Percentiles rank a stretch among this genome's conserved stretches.
phyloP scores from a whole-genome alignment of 1,140 invertebrate genomes.

The Platyscapa corneri region DNA sequence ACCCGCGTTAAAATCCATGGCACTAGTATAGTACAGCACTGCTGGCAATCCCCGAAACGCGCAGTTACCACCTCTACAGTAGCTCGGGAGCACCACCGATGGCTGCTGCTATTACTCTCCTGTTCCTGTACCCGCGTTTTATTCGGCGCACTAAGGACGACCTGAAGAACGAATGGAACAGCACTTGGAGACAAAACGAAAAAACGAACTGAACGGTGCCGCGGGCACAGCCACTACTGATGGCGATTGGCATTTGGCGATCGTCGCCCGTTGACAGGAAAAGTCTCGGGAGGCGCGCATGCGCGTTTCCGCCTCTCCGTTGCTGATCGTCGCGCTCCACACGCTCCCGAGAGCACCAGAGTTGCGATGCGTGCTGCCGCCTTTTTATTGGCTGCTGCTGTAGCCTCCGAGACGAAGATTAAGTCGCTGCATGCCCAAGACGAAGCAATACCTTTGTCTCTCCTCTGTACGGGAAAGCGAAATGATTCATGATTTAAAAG shows the following conservation, averaged over 20 bases:
- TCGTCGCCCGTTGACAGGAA: conserved; percentile 37
- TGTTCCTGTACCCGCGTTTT: background rate
- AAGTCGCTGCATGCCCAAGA: no score
- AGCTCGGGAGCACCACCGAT: no score
- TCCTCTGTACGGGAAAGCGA: no score
- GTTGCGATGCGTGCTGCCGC: background rate
- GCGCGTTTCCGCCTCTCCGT: background rate
- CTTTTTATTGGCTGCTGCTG: background rate
- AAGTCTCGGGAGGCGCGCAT: conserved; percentile 13
- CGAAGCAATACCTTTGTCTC: no score
- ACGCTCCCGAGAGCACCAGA: background rate
- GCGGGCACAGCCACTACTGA: conserved; percentile 50
- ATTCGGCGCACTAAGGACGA: background rate
- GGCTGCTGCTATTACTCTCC: no score
- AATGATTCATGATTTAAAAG: no score
- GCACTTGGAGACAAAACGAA: background rate
- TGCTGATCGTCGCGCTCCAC: background rate
- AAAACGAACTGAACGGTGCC: conserved; percentile 11
- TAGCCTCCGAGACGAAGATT: background rate
- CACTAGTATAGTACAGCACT: no score
- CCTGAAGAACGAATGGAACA: no score
- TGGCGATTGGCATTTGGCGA: conserved; percentile 1
- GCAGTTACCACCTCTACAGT: no score
- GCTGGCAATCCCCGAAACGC: no score
- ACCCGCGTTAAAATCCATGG: background rate